Base-by-base conservation (phyloP, 1,140 invertebrate species). In the Drosophila orena region DNA sequence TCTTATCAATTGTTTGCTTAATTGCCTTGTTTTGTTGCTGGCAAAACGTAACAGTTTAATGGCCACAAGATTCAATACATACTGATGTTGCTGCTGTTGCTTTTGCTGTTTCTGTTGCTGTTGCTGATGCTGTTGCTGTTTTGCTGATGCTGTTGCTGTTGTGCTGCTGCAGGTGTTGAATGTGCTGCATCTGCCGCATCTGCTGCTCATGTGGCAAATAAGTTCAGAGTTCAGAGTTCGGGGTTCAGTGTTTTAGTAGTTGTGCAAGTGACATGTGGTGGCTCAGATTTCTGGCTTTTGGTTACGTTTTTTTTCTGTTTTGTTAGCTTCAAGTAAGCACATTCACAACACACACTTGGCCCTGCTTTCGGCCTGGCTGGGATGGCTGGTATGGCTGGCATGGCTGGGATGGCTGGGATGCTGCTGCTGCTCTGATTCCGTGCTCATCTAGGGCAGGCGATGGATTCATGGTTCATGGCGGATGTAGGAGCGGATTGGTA, bases 11-110 rank as follows among this genome's bases (percentile, higher is more conserved):
- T 73, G 53, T 81, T 75, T 71, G 38, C 54, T 77, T 81, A 69
- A 20, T 65, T 59, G 54, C 17, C 30, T 62, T 42, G 54, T 55
- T 69, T 69, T 79, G 60, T 50, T 81, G 55, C 59, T 55, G 53
- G 64, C 77, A 79, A 79, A 79, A 79, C 77, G 49, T 64, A 77
- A 81, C 79, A 81, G 74, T 70, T 71, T 72, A 79, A 84, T 84
- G 80, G 80, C 80, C 80, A 84, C 80, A 84, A 84, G 74, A 84
- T 84, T 84, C 76, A 79, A 84, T 84, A 72, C 53, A 66, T 79
- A 55, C 52, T 76, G 73, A 35, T 76, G 60, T 76, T 58, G 71
- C 43, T 53, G 38, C 72, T 66, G 54, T 37, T 55, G 17, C 34
- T 59, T 24, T 49, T 66, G 65, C 64, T 57, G 55, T 58, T 60